Percentiles rank a stretch among this genome's conserved stretches.
phyloP scores from a whole-genome alignment of 64 coral and sea anemone genomes.

The Platygyra sinensis region DNA sequence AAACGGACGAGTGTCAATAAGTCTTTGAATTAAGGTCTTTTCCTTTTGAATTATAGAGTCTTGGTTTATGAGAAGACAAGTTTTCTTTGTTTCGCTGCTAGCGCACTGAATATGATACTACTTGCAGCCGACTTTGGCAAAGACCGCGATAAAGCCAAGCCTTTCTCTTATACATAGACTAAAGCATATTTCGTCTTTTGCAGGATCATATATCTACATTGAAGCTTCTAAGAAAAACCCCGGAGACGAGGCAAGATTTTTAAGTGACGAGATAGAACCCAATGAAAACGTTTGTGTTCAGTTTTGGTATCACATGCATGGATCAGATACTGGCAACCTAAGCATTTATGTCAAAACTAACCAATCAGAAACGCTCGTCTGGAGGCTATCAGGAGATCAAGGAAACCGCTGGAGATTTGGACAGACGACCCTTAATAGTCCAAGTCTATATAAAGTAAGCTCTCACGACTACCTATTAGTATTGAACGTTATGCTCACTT shows the following conservation, averaged over 20 bases:
- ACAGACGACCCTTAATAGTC: constrained; percentile 28
- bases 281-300: constrained; percentile 32
- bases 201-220: constrained; percentile 24
- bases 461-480: too few species aligned
- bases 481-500: too few species aligned
- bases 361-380: constrained; percentile 13
- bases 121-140: too few species aligned
- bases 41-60: too few species aligned
- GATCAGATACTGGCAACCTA: constrained; percentile 15
- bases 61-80: too few species aligned
- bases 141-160: too few species aligned
- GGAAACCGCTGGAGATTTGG: constrained; percentile 28
- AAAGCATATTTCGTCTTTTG: not conserved
- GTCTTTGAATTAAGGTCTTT: too few species aligned
- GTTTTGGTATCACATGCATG: constrained; percentile 62
- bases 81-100: too few species aligned
- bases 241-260: not conserved
- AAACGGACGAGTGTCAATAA: too few species aligned
- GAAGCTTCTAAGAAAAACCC: not conserved
- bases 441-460: constrained; percentile 4
- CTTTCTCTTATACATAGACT: too few species aligned
- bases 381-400: constrained; percentile 13
- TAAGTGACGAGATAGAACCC: constrained; percentile 3
- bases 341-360: constrained; percentile 15
- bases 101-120: too few species aligned